These are phyloP conservation scores for Troglohyphantes excavatus DNA, from an alignment of 2,888 invertebrate species.

Conservation along the genomic window DNA sequence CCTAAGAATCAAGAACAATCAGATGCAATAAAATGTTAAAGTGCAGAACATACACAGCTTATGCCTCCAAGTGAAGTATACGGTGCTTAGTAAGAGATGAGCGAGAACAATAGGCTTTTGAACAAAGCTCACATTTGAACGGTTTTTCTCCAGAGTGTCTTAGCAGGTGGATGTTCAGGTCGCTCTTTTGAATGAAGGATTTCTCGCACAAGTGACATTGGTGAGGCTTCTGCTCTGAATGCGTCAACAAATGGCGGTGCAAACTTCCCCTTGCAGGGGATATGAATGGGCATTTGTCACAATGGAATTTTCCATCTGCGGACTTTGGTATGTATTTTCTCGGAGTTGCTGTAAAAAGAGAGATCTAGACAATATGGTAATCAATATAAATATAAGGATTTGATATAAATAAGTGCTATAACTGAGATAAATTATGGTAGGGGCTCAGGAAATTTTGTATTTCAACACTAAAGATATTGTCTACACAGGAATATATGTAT, in stretches of 20 bases:
- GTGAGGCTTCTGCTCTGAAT: conserved; percentile 6
- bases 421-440: no score
- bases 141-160: conserved; percentile 51
- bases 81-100: conserved; percentile 17
- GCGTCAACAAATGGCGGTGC: conserved; percentile 12
- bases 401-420: no score
- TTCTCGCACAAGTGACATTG: conserved; percentile 24
- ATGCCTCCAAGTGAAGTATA: conserved; percentile 10
- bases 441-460: no score
- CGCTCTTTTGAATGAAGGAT: conserved; percentile 48
- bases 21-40: no score
- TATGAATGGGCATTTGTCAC: conserved; percentile 18
- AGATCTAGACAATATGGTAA: neutral
- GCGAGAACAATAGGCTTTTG: conserved; percentile 22
- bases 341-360: neutral
- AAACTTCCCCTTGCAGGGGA: neutral
- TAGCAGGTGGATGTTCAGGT: conserved; percentile 33
- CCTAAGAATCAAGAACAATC: no score
- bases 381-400: neutral
- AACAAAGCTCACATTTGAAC: conserved; percentile 37
- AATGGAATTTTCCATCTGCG: conserved; percentile 25
- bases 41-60: no score
- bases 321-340: conserved; percentile 11
- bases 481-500: no score
- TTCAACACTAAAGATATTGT: no score